Evolutionary conservation across 1,140 invertebrate species (phyloP), one percentile per base, ranked within the genome.

Genomic region (Coenobita brevimanus): DNA sequence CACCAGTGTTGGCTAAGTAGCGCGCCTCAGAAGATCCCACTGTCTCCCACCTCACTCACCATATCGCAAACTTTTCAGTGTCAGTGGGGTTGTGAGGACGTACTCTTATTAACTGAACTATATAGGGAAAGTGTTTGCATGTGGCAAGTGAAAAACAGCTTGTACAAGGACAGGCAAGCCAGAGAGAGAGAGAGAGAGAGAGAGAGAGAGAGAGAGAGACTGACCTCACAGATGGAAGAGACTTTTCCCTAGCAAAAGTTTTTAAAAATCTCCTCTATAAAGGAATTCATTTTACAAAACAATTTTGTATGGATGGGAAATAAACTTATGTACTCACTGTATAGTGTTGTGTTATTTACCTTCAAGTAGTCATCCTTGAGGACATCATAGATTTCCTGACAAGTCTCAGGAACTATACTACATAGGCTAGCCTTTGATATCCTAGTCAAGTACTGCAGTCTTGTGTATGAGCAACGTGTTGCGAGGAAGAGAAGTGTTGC

Each of bases 401-500:
- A 54, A 21, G 50, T 54, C 50, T 54, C 50, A 21, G 50, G 21
- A 54, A 21, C 50, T 54, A 54, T 10, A 54, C 8, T 21, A 54
- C 50, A 10, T 21, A 54, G 21, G 21, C 50, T 54, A 8, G 50
- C 50, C 21, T 54, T 54, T 54, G 50, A 54, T 54, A 10, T 54
- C 8, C 50, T 8, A 54, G 50, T 54, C 21, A 54, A 21, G 50
- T 54, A 54, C 50, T 54, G 50, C 50, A 54, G 50, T 54, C 50
- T 54, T 54, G 50, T 54, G 50, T 54, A 54, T 54, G 50, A 54
- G 50, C 50, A 54, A 36, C 71, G 24, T 75, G 71, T 75, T 75
- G 71, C 71, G 38, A 75, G 71, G 27, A 75, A 75, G 24, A 75
- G 71, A 24, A 75, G 71, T 75, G 71, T 75, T 75, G 30, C 71